Evolutionary conservation across 2,888 invertebrate genomes (phyloP).

Genomic region (Andricus quercusramuli): DNA sequence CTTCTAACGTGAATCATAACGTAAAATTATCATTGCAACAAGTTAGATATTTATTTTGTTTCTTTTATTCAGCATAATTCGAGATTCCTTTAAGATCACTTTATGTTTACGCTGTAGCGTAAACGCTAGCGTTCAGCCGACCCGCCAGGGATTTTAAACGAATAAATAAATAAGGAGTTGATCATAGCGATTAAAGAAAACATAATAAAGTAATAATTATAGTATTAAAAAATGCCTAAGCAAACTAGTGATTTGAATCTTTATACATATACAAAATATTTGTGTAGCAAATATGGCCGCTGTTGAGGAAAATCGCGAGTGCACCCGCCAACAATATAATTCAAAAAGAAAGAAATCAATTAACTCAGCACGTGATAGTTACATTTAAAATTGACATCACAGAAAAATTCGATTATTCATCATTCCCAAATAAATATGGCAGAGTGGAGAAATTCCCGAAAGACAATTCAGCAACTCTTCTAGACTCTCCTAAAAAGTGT

Average conservation of each 20-base stretch:
- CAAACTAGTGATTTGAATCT: slow-evolving; percentile 3
- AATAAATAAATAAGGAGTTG: slow-evolving; percentile 32
- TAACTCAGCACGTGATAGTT: neutral
- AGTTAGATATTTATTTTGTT: too few species aligned
- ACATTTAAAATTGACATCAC: neutral
- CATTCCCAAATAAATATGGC: slow-evolving; percentile 23
- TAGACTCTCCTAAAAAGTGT: neutral
- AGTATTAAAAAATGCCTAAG: neutral
- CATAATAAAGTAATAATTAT: slow-evolving; percentile 13
- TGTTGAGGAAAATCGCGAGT: neutral
- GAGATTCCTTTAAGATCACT: too few species aligned
- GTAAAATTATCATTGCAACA: too few species aligned
- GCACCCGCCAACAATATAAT: neutral
- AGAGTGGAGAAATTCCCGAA: slow-evolving; percentile 7
- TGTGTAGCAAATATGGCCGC: slow-evolving; percentile 31
- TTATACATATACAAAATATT: neutral
- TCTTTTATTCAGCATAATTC: too few species aligned
- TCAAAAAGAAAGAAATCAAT: neutral
- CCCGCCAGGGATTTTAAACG: neutral
- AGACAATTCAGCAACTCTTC: neutral
- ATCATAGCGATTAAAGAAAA: neutral
- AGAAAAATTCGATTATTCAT: neutral
- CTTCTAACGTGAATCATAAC: too few species aligned
- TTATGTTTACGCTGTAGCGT: too few species aligned
- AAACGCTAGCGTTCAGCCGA: too few species aligned